Base-by-base conservation (phyloP, 2,888 invertebrate genomes). In the Lepeophtheirus nordmannii region DNA sequence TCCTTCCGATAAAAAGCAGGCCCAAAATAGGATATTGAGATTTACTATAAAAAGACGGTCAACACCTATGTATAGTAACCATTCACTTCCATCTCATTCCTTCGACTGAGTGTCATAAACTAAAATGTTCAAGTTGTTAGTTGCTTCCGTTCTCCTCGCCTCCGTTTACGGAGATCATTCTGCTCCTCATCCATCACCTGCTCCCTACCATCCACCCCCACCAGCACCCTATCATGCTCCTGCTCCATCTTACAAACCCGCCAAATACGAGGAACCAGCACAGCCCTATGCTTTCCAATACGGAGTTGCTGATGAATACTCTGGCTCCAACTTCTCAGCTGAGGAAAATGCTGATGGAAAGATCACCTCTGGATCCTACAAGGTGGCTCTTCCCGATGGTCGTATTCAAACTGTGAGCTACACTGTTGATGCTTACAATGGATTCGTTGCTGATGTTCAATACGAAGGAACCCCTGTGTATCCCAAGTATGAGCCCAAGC, bases 371-470 rank as follows among this genome's bases (percentile, higher is more conserved):
- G 53, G 53, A 5, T 17, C n/a, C 53, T 53, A 53, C 53, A 1
- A 53, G 8, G 53, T 53, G n/a, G 53, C 53, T 17, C 53, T 53
- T 63, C 63, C 63, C 2, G 63, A 63, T 37, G 63, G 63, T 53
- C 46, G 63, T 23, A 53, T 63, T 40, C 63, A 63, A 53, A 63
- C 63, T 17, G 56, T 56, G 8, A 63, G 53, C 12, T 63, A 63
- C 53, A 63, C 63, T 56, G 63, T 30, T 22, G 63, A 63, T 37
- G 53, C 46, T 30, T 63, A 63, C 53, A 46, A 46, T 56, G 63
- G 63, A 10, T 63, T 53, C 23, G 22, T 53, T 23, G 53, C 63
- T 63, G 63, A 62, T 62, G 62, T 62, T 20, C 37, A 62, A 41
- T 62, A 62, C 62, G 17, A 17, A 17, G 62, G 62, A 5, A 7